Evolutionary conservation across 2,797 vertebrate genomes (phyloP).

Genomic region (Leontocebus nigricollis): DNA sequence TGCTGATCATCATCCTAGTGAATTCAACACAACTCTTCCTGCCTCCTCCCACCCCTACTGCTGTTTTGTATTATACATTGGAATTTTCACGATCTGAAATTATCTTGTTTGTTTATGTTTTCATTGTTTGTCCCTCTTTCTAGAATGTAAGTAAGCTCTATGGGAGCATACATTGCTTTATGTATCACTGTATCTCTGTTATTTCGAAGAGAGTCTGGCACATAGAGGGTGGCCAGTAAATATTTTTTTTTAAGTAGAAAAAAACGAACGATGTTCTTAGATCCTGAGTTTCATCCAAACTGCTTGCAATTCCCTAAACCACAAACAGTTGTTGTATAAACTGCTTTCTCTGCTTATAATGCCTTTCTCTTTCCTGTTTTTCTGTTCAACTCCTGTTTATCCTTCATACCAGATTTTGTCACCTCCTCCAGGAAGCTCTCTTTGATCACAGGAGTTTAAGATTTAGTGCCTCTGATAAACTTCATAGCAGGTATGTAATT

Average conservation of each 20-base stretch:
- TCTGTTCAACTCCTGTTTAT: neutral
- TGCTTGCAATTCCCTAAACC: neutral
- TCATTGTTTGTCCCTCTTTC: slow-evolving; percentile 32
- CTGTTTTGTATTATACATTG: neutral
- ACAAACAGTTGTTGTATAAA: neutral
- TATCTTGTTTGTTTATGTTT: slow-evolving; percentile 22
- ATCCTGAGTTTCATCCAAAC: neutral
- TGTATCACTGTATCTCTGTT: neutral
- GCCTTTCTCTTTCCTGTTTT: neutral
- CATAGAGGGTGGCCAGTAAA: neutral
- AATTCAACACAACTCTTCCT: neutral
- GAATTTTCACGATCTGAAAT: slow-evolving; percentile 25
- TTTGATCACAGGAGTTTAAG: slow-evolving; percentile 16
- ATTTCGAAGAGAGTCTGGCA: neutral
- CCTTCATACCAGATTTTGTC: neutral
- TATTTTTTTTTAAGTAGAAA: neutral
- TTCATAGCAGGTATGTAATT: neutral
- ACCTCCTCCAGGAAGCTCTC: slow-evolving; percentile 2
- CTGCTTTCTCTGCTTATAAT: neutral
- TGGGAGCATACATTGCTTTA: neutral
- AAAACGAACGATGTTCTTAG: neutral
- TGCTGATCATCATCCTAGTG: neutral
- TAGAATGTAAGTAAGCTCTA: neutral
- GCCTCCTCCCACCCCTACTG: neutral
- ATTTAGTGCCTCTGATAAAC: neutral